Evolutionary conservation across 2,888 invertebrate species (phyloP).

Genomic region (Synanthedon andrenaeformis): DNA sequence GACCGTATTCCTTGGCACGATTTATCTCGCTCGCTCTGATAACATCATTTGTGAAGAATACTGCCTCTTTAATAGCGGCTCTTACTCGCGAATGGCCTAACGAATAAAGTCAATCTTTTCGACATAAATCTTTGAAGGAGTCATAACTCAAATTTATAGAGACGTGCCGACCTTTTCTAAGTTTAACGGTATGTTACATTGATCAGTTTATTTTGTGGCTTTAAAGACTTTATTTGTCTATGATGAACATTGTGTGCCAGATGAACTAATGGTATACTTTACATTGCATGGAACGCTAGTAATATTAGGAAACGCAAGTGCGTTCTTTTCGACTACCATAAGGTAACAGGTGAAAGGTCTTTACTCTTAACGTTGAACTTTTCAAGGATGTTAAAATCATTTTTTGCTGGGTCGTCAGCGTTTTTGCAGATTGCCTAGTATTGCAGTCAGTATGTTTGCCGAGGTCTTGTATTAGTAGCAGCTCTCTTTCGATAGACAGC

Average conservation of each 20-base stretch:
- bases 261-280: not conserved
- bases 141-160: slow-evolving; percentile 61
- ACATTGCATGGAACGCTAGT: no score
- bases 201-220: not conserved
- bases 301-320: no score
- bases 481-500: no score
- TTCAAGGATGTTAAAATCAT: no score
- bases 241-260: not conserved
- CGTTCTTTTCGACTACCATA: no score
- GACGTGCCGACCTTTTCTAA: slow-evolving; percentile 46
- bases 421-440: no score
- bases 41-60: slow-evolving; percentile 46
- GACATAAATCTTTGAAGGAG: slow-evolving; percentile 51
- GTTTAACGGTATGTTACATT: slow-evolving; percentile 10
- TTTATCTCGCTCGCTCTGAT: slow-evolving; percentile 40
- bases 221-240: not conserved
- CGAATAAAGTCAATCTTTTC: slow-evolving; percentile 57
- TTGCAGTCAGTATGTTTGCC: no score
- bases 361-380: no score
- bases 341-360: no score
- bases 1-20: slow-evolving; percentile 25
- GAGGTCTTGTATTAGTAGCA: no score
- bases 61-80: slow-evolving; percentile 42
- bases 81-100: slow-evolving; percentile 47
- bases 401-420: no score